These are phyloP conservation scores for Butastur rufipennis DNA, from an alignment of 2,113 vertebrate species.

Conservation along the genomic window DNA sequence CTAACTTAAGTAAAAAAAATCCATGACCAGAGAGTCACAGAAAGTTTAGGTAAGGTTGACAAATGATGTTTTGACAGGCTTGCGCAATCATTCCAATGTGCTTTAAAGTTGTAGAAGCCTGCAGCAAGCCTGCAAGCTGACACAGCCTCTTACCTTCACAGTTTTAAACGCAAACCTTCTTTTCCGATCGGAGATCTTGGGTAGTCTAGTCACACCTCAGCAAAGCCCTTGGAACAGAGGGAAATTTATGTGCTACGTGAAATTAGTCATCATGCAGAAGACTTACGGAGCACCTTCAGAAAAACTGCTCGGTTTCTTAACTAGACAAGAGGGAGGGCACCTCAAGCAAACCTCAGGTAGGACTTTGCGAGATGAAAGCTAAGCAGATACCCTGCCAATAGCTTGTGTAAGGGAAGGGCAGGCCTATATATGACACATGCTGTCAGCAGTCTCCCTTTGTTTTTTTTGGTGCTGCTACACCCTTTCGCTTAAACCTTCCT, in stretches of 20 bases:
- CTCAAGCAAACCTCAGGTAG: not conserved
- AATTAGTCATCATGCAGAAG: not conserved
- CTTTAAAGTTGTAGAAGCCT: not conserved
- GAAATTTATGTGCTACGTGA: not conserved
- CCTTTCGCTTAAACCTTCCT: not conserved
- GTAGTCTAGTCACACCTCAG: not conserved
- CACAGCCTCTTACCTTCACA: not conserved
- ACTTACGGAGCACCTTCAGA: not conserved
- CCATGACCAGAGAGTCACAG: not conserved
- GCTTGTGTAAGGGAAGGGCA: not conserved
- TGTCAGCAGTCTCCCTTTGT: not conserved
- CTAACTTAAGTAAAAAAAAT: not conserved
- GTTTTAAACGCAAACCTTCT: not conserved
- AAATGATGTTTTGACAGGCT: not conserved
- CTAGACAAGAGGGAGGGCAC: not conserved
- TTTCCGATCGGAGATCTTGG: not conserved
- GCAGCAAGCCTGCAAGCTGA: not conserved
- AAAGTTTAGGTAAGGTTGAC: not conserved
- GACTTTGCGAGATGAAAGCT: not conserved
- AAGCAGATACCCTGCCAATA: not conserved
- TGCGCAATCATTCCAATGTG: not conserved
- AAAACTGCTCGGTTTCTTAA: not conserved
- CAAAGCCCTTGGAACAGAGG: not conserved
- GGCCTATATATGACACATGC: rapidly evolving
- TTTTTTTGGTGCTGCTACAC: not conserved